Base-by-base conservation (phyloP, 1,140 invertebrate genomes). In the Drosophila pallidifrons region DNA sequence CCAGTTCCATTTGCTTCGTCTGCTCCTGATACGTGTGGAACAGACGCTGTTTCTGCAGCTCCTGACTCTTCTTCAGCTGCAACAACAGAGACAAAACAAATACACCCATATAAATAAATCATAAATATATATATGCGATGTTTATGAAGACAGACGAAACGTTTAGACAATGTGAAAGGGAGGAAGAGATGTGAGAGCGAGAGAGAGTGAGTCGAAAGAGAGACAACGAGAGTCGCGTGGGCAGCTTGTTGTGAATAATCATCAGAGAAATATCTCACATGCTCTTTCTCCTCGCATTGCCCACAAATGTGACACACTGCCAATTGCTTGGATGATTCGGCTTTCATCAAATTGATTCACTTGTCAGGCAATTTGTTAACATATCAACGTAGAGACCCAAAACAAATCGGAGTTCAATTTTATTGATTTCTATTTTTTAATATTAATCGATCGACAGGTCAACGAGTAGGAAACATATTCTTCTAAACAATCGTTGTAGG, bases 11-110 rank as follows among this genome's bases (percentile, higher is more conserved):
- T 92, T 98, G 96, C 91, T 97, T 96, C 79, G 97, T 96, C 91
- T 98, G 97, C 68, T 96, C 96, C 83, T 98, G 96, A 93, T 97
- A 98, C 89, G 97, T 96, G 89, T 98, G 96, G 55, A 97, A 94
- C 55, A 98, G 94, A 75, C 98, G 95, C 93, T 98, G 96, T 83
- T 98, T 97, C 91, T 98, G 97, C 81, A 98, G 93, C 88, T 98
- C 96, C 92, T 98, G 97, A 79, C 97, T 96, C 93, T 98, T 97
- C 94, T 98, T 97, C 91, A 98, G 93, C 95, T 97, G 94, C 79
- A 96, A 69, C 30, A 63, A 46, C 3, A 55, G 10, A 52, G 11
- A 54, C 7, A 38, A 38, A 10, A 10, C 6, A 20, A n/a, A 57
- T 5, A 41, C 13, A 16, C 28, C 8, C 1, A n/a, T 32, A 13